These are phyloP conservation scores for Coendou prehensilis DNA, from an alignment of 2,797 vertebrate species.

Conservation along the genomic window DNA sequence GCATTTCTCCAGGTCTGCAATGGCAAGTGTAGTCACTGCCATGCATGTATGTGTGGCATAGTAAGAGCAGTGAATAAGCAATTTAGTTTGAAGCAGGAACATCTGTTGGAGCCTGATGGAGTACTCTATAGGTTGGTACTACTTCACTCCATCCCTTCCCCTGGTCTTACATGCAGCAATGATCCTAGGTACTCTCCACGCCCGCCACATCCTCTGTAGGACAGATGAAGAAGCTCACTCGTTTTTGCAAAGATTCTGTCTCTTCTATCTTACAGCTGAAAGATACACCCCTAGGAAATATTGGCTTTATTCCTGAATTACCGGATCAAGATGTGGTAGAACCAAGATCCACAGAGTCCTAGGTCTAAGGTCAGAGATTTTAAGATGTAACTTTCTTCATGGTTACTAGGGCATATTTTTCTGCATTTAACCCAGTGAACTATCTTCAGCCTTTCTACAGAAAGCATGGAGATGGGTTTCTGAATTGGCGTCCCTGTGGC, in stretches of 20 bases:
- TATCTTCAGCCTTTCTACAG: background rate
- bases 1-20: background rate
- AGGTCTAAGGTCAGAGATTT: background rate
- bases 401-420: background rate
- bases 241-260: slow-evolving; percentile 47
- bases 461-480: background rate
- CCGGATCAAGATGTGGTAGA: background rate
- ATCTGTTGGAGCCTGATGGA: background rate
- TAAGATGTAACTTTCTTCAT: background rate
- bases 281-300: background rate
- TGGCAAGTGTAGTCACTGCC: background rate
- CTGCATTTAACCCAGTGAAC: background rate
- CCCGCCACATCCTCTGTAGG: background rate
- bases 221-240: slow-evolving; percentile 37
- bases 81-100: background rate
- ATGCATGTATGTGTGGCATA: rapidly evolving
- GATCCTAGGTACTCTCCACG: background rate
- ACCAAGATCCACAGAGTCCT: background rate
- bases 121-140: background rate
- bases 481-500: background rate
- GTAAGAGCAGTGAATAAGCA: background rate
- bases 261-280: background rate
- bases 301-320: background rate
- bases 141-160: background rate
- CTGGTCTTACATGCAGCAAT: background rate